These are phyloP conservation scores for Glyphotaelius pellucidus DNA, from an alignment of 2,888 invertebrate genomes.

Conservation along the genomic window DNA sequence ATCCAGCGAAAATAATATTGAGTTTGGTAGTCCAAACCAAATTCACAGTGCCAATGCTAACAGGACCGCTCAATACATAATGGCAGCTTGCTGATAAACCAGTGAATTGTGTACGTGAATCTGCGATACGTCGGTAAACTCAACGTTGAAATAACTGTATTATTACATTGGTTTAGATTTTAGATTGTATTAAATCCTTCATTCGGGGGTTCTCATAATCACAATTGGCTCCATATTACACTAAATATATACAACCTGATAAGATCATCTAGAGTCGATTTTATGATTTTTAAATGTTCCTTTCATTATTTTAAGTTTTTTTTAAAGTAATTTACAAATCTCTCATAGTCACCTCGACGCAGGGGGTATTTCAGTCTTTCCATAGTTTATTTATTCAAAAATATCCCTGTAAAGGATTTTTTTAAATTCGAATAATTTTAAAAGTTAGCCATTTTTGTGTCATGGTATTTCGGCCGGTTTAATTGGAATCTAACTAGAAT, in stretches of 20 bases:
- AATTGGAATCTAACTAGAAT: too few species aligned
- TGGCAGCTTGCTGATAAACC: not conserved
- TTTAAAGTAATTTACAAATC: too few species aligned
- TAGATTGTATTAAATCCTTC: too few species aligned
- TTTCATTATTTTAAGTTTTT: not conserved
- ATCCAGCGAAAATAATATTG: not conserved
- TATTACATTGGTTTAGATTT: not conserved
- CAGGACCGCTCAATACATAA: not conserved
- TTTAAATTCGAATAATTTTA: too few species aligned
- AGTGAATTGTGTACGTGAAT: not conserved
- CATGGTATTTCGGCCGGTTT: too few species aligned
- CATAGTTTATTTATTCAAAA: too few species aligned
- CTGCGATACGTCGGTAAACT: not conserved
- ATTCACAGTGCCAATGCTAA: not conserved
- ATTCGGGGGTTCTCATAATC: not conserved
- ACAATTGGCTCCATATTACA: not conserved
- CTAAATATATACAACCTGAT: not conserved
- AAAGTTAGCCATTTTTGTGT: too few species aligned
- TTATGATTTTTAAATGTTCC: not conserved
- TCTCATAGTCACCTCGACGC: too few species aligned
- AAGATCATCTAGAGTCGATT: not conserved
- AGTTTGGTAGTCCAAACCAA: conserved; percentile 24
- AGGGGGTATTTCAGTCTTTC: too few species aligned
- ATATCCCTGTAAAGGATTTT: too few species aligned
- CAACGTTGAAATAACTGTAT: not conserved